phyloP scores from a whole-genome alignment of 2,797 vertebrate species.

The Philypnodon macrostomus region DNA sequence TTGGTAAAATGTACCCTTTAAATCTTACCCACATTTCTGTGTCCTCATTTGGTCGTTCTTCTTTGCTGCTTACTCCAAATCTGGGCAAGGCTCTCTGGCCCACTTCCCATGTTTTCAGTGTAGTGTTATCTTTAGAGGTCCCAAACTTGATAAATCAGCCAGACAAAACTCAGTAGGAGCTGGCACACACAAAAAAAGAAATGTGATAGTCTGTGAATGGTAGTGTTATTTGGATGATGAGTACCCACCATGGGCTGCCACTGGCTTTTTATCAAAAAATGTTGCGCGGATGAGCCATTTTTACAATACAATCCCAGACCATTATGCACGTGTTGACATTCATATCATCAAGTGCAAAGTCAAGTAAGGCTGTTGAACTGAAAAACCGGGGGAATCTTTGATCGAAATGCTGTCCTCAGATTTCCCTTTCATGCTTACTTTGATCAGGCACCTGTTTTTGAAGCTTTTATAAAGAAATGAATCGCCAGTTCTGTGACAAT shows the following conservation, averaged over 20 bases:
- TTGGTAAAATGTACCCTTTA: too few relatives aligned
- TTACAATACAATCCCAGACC: background rate
- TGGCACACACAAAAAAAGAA: constrained; percentile 43
- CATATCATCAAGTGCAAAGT: background rate
- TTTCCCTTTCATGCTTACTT: too few relatives aligned
- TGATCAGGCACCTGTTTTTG: too few relatives aligned
- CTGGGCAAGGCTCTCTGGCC: constrained; percentile 48
- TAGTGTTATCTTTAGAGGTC: constrained; percentile 45
- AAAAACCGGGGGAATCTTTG: too few relatives aligned
- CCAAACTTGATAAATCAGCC: constrained; percentile 50
- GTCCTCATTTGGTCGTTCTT: constrained; percentile 38
- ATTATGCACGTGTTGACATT: constrained; percentile 3
- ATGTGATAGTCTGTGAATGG: constrained; percentile 35
- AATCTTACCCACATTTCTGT: constrained; percentile 22
- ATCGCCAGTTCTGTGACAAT: background rate
- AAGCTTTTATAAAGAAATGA: too few relatives aligned
- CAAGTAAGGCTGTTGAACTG: background rate
- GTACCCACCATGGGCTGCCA: constrained; percentile 21
- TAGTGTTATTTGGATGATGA: constrained; percentile 29
- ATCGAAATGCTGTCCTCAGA: too few relatives aligned
- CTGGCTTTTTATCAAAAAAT: constrained; percentile 10
- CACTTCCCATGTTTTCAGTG: constrained; percentile 48
- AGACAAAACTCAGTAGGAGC: constrained; percentile 43
- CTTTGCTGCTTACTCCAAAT: constrained; percentile 45
- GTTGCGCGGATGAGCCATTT: constrained; percentile 3